Conservation (phyloP, 2,888 invertebrate species). For the Escarpia spicata region DNA sequence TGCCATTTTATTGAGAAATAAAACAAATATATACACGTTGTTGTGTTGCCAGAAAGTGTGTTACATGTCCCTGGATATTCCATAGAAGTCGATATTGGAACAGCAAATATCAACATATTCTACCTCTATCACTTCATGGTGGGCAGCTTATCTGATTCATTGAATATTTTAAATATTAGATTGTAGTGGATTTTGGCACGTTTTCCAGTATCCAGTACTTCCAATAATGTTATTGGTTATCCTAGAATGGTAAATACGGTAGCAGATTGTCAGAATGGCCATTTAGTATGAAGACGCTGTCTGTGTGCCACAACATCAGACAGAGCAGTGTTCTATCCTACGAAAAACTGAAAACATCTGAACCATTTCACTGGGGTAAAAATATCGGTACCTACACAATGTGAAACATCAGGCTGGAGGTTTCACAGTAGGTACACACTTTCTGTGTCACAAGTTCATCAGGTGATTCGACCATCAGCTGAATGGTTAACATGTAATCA, state of each 20-base stretch:
- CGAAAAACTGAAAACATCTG: background rate
- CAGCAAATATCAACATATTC: background rate
- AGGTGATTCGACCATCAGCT: too few species aligned
- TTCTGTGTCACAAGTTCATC: too few species aligned
- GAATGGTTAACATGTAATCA: too few species aligned
- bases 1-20: slow-evolving; percentile 5
- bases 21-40: background rate
- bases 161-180: background rate
- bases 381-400: background rate
- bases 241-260: background rate
- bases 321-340: background rate
- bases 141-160: background rate
- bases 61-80: background rate
- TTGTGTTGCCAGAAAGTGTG: background rate
- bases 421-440: too few species aligned
- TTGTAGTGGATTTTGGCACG: background rate
- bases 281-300: background rate
- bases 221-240: background rate
- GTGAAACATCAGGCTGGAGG: too few species aligned
- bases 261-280: background rate
- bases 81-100: background rate
- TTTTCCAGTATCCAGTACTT: background rate
- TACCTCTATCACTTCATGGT: too few species aligned
- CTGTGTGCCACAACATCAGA: background rate
- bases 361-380: background rate